Evolutionary conservation across 1,140 invertebrate species (phyloP).

Genomic region (Atta colombica): DNA sequence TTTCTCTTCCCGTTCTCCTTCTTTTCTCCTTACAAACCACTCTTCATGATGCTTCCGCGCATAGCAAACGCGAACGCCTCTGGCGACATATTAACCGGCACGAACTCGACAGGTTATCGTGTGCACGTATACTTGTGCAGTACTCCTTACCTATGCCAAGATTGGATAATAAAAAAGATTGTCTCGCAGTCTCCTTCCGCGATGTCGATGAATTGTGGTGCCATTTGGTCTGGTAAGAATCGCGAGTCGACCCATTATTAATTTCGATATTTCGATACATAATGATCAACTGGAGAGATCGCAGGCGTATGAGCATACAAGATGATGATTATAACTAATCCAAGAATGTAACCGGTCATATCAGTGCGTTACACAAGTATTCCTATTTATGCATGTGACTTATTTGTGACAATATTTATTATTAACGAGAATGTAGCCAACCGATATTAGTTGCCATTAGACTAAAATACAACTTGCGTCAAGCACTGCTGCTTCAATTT

Average conservation of each 20-base stretch:
- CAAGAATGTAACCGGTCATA: constrained; percentile 32
- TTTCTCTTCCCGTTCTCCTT: constrained; percentile 30
- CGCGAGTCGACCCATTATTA: constrained; percentile 24
- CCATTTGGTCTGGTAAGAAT: background rate
- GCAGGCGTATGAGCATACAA: background rate
- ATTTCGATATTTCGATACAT: constrained; percentile 10
- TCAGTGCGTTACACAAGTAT: constrained; percentile 36
- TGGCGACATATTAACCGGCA: constrained; percentile 78
- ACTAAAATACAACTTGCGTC: constrained; percentile 33
- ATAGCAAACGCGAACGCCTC: constrained; percentile 64
- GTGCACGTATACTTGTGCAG: background rate
- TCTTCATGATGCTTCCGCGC: constrained; percentile 53
- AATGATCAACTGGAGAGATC: background rate
- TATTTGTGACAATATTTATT: constrained; percentile 21
- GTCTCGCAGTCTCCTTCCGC: constrained; percentile 1
- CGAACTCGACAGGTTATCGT: constrained; percentile 67
- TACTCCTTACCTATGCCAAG: background rate
- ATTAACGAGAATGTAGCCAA: constrained; percentile 35
- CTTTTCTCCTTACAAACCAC: constrained; percentile 37
- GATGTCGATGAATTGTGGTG: background rate
- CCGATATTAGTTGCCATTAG: constrained; percentile 34
- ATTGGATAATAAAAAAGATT: constrained; percentile 58
- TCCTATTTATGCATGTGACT: constrained; percentile 10
- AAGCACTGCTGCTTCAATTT: constrained; percentile 39
- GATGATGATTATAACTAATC: constrained; percentile 26